phyloP scores from a whole-genome alignment of 2,113 vertebrate species.

The Scalopus aquaticus region DNA sequence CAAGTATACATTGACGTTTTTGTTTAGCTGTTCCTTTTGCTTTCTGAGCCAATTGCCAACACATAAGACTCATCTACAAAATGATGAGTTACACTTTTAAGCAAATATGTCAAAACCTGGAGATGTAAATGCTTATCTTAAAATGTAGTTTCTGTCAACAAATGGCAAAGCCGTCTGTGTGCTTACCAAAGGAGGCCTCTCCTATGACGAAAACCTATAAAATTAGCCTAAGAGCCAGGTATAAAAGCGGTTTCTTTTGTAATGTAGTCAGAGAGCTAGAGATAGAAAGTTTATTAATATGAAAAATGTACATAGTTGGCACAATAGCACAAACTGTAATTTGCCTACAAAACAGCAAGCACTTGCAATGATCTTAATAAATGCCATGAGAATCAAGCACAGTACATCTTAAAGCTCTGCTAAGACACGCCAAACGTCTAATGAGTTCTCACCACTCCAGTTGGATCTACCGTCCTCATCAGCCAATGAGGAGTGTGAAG shows the following conservation, averaged over 20 bases:
- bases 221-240: background rate
- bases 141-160: constrained; percentile 41
- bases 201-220: background rate
- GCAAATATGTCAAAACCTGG: constrained; percentile 35
- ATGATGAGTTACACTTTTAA: constrained; percentile 6
- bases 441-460: background rate
- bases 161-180: background rate
- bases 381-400: background rate
- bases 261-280: background rate
- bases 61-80: background rate
- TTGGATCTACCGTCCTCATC: background rate
- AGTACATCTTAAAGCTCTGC: background rate
- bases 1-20: background rate
- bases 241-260: background rate
- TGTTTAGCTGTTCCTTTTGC: constrained; percentile 40
- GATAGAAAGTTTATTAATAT: background rate
- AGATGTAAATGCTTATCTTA: background rate
- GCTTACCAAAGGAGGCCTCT: background rate
- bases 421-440: background rate
- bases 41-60: constrained; percentile 35
- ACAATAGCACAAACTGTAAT: background rate
- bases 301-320: background rate
- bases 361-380: background rate
- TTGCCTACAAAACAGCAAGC: background rate
- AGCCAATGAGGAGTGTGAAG: background rate